Percentiles rank a stretch among this genome's conserved stretches.
Evolutionary conservation across 2,113 vertebrate genomes (phyloP).

Genomic region (Paracanthobrama guichenoti): DNA sequence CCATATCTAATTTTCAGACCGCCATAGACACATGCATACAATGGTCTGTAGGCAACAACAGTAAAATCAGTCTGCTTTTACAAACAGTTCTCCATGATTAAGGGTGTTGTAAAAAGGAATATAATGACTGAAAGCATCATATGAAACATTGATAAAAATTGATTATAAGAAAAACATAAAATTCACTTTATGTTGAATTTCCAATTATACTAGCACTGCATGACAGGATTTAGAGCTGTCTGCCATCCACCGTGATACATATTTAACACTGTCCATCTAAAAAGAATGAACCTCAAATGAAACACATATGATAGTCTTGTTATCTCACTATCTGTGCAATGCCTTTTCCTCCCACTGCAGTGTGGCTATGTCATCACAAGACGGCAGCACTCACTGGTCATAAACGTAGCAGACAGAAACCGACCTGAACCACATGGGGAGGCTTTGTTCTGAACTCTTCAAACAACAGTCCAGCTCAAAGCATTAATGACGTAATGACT

Average conservation of each 20-base stretch:
- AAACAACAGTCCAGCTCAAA: not conserved
- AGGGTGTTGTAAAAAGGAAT: not conserved
- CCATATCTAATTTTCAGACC: slow-evolving; percentile 17
- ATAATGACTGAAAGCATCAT: not conserved
- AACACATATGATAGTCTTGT: not conserved
- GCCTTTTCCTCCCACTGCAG: slow-evolving; percentile 19
- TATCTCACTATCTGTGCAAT: not conserved
- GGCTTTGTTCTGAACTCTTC: slow-evolving; percentile 1
- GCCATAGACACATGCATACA: slow-evolving; percentile 14
- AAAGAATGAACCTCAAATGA: not conserved
- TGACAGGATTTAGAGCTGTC: not conserved
- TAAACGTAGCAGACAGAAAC: not conserved
- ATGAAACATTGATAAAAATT: not conserved
- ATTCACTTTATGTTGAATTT: not conserved
- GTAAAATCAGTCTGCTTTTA: not conserved
- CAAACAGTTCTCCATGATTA: not conserved
- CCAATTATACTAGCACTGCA: not conserved
- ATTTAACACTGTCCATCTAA: not conserved
- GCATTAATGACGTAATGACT: not conserved
- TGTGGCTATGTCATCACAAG: slow-evolving; percentile 30
- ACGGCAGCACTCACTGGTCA: slow-evolving; percentile 36
- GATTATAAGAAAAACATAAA: not conserved
- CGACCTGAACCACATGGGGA: not conserved
- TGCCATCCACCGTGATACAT: not conserved
- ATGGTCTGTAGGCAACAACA: not conserved